Percentiles rank a stretch among this genome's conserved stretches.
phyloP scores from a whole-genome alignment of 2,888 invertebrate genomes.

The Smittia aterrima region DNA sequence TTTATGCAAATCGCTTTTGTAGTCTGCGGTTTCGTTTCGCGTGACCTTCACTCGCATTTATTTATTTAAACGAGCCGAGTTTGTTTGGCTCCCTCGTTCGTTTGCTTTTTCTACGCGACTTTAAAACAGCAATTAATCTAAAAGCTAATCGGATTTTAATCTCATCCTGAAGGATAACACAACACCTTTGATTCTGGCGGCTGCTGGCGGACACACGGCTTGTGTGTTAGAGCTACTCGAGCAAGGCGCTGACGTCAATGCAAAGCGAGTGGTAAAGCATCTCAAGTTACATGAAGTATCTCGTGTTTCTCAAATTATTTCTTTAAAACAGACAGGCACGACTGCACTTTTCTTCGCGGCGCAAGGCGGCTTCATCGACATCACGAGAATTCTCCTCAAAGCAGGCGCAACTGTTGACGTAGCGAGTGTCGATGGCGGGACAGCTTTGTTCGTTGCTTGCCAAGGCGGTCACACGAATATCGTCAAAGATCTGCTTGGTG shows the following conservation, averaged over 20 bases:
- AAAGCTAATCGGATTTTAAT: neutral
- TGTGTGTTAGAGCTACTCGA: conserved; percentile 83
- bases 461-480: conserved; percentile 89
- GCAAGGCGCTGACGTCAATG: conserved; percentile 87
- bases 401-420: conserved; percentile 76
- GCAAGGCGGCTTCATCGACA: conserved; percentile 85
- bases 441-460: conserved; percentile 85
- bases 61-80: neutral
- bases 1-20: too few species aligned
- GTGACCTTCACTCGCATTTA: neutral
- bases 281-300: too few species aligned
- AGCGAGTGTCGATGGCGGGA: conserved; percentile 87
- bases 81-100: too few species aligned
- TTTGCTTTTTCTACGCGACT: too few species aligned
- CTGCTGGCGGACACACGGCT: conserved; percentile 85
- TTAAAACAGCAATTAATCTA: too few species aligned
- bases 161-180: conserved; percentile 78
- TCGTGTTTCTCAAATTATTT: too few species aligned
- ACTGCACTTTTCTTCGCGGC: conserved; percentile 92
- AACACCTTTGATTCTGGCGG: conserved; percentile 86
- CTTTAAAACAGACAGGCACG: conserved; percentile 76
- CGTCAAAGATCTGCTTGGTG: conserved; percentile 76
- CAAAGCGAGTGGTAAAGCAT: conserved; percentile 69
- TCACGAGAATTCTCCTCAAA: conserved; percentile 74
- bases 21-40: neutral